Evolutionary conservation across 2,888 invertebrate species (phyloP).

Genomic region (Nemoura dubitans): DNA sequence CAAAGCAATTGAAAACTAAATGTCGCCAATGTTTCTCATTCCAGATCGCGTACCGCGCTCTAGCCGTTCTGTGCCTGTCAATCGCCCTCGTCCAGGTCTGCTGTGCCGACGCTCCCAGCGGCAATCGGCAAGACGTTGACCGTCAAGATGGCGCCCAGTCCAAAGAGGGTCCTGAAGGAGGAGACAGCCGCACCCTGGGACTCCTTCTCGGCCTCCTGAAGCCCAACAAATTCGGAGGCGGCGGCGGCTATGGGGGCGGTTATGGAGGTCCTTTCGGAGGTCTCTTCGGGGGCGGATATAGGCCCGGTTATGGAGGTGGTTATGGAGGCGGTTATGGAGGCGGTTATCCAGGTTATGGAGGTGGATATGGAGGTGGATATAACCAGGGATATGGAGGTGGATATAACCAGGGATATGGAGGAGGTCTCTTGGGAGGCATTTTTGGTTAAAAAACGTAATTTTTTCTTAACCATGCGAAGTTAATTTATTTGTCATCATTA

Average conservation of each 20-base stretch:
- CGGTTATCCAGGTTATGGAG: conserved; percentile 25
- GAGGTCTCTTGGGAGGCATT: neutral
- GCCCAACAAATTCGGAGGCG: conserved; percentile 18
- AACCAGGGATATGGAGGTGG: neutral
- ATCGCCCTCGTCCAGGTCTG: conserved; percentile 13
- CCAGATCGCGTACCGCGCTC: neutral
- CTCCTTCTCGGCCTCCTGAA: conserved; percentile 17
- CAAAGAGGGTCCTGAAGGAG: neutral
- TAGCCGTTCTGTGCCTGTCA: conserved; percentile 9
- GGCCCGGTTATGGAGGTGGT: conserved; percentile 14
- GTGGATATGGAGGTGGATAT: conserved; percentile 30
- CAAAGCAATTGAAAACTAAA: too few relatives aligned
- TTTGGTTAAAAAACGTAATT: neutral
- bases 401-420: neutral
- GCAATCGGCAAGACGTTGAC: neutral
- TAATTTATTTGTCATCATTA: conserved; percentile 2
- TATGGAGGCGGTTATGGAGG: conserved; percentile 14
- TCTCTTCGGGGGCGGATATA: conserved; percentile 25
- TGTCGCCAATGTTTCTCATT: too few relatives aligned
- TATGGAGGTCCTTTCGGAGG: conserved; percentile 5
- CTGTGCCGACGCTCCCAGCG: neutral
- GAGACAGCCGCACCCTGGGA: conserved; percentile 14
- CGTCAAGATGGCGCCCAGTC: conserved; percentile 1
- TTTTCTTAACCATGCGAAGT: neutral
- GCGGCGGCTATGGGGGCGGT: conserved; percentile 7